Conservation (phyloP, 2,113 vertebrate genomes). For the Melospiza georgiana region DNA sequence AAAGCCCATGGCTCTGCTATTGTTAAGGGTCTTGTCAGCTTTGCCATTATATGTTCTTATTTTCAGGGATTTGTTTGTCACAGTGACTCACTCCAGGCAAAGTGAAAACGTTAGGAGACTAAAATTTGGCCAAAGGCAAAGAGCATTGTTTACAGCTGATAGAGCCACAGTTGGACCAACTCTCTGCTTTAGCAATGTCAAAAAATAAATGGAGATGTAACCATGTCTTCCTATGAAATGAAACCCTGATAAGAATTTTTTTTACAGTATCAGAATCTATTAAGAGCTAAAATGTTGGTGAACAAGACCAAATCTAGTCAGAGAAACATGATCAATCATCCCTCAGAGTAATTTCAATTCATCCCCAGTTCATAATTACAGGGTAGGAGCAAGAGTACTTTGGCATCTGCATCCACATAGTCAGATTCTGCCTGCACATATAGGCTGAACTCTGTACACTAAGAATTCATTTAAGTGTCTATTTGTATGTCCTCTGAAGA, state of each 20-base stretch:
- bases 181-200: background rate
- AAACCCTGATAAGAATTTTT: background rate
- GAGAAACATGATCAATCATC: background rate
- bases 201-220: conserved; percentile 24
- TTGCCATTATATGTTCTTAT: conserved; percentile 30
- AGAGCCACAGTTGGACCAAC: conserved; percentile 20
- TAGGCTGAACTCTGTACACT: background rate
- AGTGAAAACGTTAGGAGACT: conserved; percentile 8
- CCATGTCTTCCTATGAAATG: background rate
- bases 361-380: background rate
- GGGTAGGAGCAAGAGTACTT: background rate
- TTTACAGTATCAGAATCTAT: background rate
- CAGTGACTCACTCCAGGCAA: conserved; percentile 12
- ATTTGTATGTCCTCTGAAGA: background rate
- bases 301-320: background rate
- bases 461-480: background rate
- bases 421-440: background rate
- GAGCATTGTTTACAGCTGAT: conserved; percentile 27
- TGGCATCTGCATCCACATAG: background rate
- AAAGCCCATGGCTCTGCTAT: conserved; percentile 6
- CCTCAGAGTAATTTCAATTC: background rate
- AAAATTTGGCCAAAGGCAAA: conserved; percentile 23
- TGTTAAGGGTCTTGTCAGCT: conserved; percentile 33
- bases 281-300: background rate
- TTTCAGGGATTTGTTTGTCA: conserved; percentile 46